Conservation (phyloP, 1,140 invertebrate genomes). For the Trichonephila clavata region DNA sequence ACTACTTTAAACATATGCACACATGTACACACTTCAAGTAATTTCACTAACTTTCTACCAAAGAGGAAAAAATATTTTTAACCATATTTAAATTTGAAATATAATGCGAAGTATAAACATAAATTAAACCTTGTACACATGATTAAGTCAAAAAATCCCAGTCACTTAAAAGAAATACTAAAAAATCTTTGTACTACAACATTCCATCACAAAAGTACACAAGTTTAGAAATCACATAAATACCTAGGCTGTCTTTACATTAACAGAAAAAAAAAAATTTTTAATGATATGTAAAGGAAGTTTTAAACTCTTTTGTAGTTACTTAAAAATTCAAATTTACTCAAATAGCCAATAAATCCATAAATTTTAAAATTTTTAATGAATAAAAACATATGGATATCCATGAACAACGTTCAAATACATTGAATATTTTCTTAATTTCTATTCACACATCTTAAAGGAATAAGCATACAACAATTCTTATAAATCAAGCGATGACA, state of each 20-base stretch:
- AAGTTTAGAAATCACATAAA: background rate
- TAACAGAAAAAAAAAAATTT: background rate
- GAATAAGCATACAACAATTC: too few relatives aligned
- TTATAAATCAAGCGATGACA: too few relatives aligned
- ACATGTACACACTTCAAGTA: slow-evolving; percentile 5
- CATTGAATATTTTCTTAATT: too few relatives aligned
- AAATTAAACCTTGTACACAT: background rate
- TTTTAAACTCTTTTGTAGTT: background rate
- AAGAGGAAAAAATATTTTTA: background rate
- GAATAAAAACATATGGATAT: background rate
- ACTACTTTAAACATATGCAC: background rate
- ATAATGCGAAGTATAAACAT: background rate
- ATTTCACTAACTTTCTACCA: background rate
- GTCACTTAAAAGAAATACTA: background rate
- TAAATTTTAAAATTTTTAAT: background rate
- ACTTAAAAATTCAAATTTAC: background rate
- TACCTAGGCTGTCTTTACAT: background rate
- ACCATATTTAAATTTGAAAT: background rate
- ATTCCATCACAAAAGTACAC: background rate
- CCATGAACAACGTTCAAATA: too few relatives aligned
- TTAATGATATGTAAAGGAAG: background rate
- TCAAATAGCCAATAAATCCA: background rate
- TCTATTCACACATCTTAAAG: too few relatives aligned
- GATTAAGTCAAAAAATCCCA: background rate
- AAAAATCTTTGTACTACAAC: slow-evolving; percentile 9